These are phyloP conservation scores for Uromys caudimaculatus DNA, from an alignment of 2,797 vertebrate genomes.

Conservation along the genomic window DNA sequence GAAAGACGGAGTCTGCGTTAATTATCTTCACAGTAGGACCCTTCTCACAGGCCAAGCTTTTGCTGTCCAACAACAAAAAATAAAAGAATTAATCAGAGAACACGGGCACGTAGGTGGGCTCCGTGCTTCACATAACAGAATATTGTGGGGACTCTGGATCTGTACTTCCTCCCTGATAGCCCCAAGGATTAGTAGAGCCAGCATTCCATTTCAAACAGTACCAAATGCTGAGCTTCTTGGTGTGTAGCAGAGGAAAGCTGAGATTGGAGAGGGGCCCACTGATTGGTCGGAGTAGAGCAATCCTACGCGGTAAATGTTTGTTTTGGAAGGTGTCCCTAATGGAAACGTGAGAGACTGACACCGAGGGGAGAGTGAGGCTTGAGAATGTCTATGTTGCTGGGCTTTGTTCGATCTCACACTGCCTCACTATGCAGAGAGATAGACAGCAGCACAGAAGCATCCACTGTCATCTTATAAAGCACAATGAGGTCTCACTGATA, in stretches of 20 bases:
- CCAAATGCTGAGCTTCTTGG: not conserved
- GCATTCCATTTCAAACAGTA: not conserved
- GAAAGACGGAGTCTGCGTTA: not conserved
- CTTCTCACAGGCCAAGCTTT: not conserved
- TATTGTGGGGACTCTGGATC: not conserved
- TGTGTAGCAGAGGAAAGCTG: not conserved
- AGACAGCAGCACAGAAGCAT: not conserved
- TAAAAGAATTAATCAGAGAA: not conserved
- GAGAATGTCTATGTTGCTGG: not conserved
- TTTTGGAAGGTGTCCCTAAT: not conserved
- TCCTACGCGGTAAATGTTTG: not conserved
- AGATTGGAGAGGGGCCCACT: not conserved
- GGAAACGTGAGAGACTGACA: not conserved
- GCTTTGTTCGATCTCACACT: not conserved
- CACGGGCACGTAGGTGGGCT: accelerated
- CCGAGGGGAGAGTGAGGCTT: not conserved
- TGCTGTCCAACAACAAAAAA: not conserved
- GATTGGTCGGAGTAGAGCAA: not conserved
- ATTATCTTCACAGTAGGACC: not conserved
- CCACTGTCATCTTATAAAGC: not conserved
- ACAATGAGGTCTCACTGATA: not conserved
- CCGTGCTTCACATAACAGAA: not conserved
- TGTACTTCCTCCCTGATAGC: not conserved
- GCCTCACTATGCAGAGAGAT: not conserved
- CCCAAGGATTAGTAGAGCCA: not conserved